Conservation (phyloP, 2,888 invertebrate genomes). For the Pyralis farinalis region DNA sequence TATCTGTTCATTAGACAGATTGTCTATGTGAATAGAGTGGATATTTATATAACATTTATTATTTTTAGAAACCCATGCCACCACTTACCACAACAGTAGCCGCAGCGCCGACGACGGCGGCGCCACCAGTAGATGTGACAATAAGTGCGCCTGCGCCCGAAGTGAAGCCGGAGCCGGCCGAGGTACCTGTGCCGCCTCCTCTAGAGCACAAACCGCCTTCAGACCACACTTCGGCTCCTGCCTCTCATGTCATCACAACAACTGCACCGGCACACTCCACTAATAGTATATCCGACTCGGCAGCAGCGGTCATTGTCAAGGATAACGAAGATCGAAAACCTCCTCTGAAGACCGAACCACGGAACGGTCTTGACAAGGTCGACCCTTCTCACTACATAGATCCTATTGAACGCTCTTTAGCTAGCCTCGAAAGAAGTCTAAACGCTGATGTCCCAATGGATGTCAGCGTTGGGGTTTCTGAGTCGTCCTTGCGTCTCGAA, state of each 20-base stretch:
- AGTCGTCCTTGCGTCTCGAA: slow-evolving; percentile 70
- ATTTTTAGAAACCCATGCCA: slow-evolving; percentile 39
- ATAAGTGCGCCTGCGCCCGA: slow-evolving; percentile 31
- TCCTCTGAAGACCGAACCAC: slow-evolving; percentile 48
- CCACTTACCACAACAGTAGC: slow-evolving; percentile 24
- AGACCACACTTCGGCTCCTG: slow-evolving; percentile 29
- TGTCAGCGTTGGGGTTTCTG: slow-evolving; percentile 70
- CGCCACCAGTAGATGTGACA: slow-evolving; percentile 26
- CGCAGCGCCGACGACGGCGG: slow-evolving; percentile 16
- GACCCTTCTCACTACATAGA: slow-evolving; percentile 80
- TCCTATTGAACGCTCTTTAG: slow-evolving; percentile 86
- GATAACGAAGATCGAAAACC: slow-evolving; percentile 43
- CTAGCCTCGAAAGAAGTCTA: slow-evolving; percentile 84
- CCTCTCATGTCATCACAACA: slow-evolving; percentile 34
- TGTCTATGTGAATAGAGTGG: background rate
- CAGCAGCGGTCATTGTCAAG: slow-evolving; percentile 34
- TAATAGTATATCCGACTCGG: slow-evolving; percentile 35
- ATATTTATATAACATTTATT: background rate
- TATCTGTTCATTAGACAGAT: slow-evolving; percentile 16
- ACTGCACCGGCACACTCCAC: slow-evolving; percentile 17
- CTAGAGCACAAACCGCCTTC: slow-evolving; percentile 23
- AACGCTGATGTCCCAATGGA: slow-evolving; percentile 81
- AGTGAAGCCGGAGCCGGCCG: slow-evolving; percentile 36
- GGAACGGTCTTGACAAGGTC: slow-evolving; percentile 67
- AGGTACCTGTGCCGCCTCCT: slow-evolving; percentile 37